Evolutionary conservation across 2,113 vertebrate genomes (phyloP).

Genomic region (Datnioides undecimradiatus): DNA sequence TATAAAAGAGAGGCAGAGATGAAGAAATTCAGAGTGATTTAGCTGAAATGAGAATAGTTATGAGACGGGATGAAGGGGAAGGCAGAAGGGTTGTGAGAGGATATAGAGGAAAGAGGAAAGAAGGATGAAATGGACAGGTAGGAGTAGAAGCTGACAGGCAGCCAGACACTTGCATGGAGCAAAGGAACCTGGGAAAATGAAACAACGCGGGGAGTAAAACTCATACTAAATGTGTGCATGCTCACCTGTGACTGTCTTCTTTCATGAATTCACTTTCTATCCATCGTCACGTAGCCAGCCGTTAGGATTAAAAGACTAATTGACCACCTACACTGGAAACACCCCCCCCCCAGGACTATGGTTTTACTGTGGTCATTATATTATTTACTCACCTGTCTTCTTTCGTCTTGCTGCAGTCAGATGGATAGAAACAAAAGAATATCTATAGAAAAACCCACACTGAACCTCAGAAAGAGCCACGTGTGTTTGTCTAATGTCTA

Average conservation of each 20-base stretch:
- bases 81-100: background rate
- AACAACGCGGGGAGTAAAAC: background rate
- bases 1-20: conserved; percentile 8
- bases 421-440: background rate
- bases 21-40: conserved; percentile 22
- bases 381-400: background rate
- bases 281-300: too few relatives aligned
- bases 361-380: too few relatives aligned
- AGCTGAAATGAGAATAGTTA: conserved; percentile 30
- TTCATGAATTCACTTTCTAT: background rate
- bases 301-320: background rate
- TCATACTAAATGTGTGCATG: background rate
- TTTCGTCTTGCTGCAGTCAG: background rate
- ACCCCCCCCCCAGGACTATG: background rate
- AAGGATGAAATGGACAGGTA: background rate
- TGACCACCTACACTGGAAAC: background rate
- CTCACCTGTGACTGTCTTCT: background rate
- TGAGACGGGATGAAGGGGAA: conserved; percentile 1
- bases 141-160: background rate
- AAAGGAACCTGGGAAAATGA: too few relatives aligned
- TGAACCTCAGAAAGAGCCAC: too few relatives aligned
- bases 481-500: too few relatives aligned
- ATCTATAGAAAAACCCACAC: too few relatives aligned
- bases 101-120: background rate
- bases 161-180: background rate